phyloP scores from a whole-genome alignment of 1,140 invertebrate genomes.

The Anastrepha obliqua region DNA sequence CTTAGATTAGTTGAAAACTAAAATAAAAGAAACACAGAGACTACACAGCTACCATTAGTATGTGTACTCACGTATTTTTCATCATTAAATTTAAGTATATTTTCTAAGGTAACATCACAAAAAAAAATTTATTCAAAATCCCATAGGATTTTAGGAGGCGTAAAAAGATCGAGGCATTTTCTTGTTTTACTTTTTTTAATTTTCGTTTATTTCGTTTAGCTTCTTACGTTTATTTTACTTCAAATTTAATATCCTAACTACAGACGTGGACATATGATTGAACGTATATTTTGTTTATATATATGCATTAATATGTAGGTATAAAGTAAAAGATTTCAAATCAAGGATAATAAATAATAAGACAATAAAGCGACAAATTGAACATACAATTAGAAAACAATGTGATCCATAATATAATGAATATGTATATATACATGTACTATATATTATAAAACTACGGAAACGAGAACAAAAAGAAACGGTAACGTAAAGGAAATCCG shows the following conservation, averaged over 20 bases:
- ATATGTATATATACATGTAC: background rate
- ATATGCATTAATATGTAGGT: background rate
- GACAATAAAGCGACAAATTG: background rate
- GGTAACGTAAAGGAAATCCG: background rate
- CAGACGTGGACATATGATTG: constrained; percentile 42
- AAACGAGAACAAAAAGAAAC: background rate
- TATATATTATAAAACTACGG: background rate
- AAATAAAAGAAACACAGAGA: too few species aligned
- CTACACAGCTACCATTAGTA: too few species aligned
- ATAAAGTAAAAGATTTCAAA: constrained; percentile 11
- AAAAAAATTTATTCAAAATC: too few species aligned
- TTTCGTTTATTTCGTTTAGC: constrained; percentile 31
- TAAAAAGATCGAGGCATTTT: background rate
- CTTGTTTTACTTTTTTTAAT: constrained; percentile 9
- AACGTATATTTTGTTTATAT: constrained; percentile 5
- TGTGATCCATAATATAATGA: background rate
- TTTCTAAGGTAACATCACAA: too few species aligned
- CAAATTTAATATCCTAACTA: constrained; percentile 49
- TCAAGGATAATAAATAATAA: constrained; percentile 20
- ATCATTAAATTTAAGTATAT: too few species aligned
- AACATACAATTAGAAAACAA: constrained; percentile 3
- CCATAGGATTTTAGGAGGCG: too few species aligned
- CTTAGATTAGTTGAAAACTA: too few species aligned
- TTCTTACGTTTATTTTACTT: constrained; percentile 1
- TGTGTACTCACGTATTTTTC: too few species aligned